Evolutionary conservation across 2,888 invertebrate genomes (phyloP), one percentile per base, ranked within the genome.

Genomic region (Eristalis tenax): DNA sequence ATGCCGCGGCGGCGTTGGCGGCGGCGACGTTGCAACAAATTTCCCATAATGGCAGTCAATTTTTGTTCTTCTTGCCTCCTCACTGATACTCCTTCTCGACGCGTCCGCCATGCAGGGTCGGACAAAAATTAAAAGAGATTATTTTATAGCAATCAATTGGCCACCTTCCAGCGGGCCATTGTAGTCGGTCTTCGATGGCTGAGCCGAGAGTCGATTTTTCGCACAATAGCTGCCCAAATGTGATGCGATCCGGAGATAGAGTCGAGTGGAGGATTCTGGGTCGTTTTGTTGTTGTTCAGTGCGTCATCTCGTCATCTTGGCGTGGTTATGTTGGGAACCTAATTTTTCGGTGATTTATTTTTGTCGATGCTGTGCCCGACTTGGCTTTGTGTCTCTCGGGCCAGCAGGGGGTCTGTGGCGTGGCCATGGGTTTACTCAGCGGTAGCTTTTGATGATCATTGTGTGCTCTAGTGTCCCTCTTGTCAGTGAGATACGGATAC

Each of bases 101-200:
- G 38, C 35, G 32, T 63, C 63, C n/a, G 64, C 64, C 70, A 61
- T 22, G 50, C 75, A 32, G 59, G 75, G 61, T 76, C 81, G 75
- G 84, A 77, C 81, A 85, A 81, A 80, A 73, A 80, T 80, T 84
- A 65, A 84, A 83, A 84, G 71, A 84, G 76, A 85, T 81, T 81
- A 85, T 81, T 85, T 85, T 81, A 85, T 85, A 85, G 85, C 82
- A 85, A 85, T 85, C 84, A 85, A 85, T 81, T 85, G 85, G 81
- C 77, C 85, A 85, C 81, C 85, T 85, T 81, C 69, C 26, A 18
- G 50, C 69, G 43, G 64, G 78, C 73, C 78, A 66, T 76, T 73
- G 68, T 76, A 26, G 40, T 13, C 38, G 57, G 40, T 26, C 63
- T 8, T 32, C 32, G 32, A 32, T 32, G 32, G 32, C 32, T 32